Evolutionary conservation across 2,113 vertebrate genomes (phyloP).

Genomic region (Hippocampus guttulatus): DNA sequence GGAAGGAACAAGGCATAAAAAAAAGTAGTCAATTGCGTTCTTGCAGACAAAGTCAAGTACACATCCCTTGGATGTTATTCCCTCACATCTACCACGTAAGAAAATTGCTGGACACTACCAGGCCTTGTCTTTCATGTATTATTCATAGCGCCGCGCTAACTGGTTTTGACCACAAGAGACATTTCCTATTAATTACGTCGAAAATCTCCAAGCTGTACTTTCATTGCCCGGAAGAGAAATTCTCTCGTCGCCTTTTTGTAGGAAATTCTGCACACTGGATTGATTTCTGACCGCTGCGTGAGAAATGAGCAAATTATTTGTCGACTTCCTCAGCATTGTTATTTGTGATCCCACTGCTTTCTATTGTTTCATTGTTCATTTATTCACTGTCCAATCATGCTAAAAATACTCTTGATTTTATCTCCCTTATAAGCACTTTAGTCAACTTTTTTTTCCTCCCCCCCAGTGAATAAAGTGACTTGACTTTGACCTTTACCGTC

Average conservation of each 20-base stretch:
- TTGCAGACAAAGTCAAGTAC: not conserved
- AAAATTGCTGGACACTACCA: conserved; percentile 6
- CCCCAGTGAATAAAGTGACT: not conserved
- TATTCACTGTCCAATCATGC: not conserved
- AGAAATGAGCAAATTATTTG: not conserved
- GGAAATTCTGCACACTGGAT: conserved; percentile 1
- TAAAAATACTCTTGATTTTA: not conserved
- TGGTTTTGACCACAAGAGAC: conserved; percentile 3
- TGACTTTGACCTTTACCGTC: not conserved
- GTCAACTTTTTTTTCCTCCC: not conserved
- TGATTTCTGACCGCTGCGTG: not conserved
- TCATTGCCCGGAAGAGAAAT: conserved; percentile 2
- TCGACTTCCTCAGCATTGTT: not conserved
- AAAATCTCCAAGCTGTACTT: conserved; percentile 4
- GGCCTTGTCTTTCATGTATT: conserved; percentile 7
- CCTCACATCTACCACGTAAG: not conserved
- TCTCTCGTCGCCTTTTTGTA: not conserved
- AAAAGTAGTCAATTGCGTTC: not conserved
- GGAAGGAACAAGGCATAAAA: not conserved
- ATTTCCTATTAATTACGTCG: not conserved
- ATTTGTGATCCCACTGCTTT: not conserved
- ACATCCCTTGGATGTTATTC: conserved; percentile 2
- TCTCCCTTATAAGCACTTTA: conserved; percentile 1
- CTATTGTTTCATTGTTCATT: not conserved
- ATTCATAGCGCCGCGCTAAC: conserved; percentile 5